Base-by-base conservation (phyloP, 2,797 vertebrate genomes). In the Philypnodon macrostomus region DNA sequence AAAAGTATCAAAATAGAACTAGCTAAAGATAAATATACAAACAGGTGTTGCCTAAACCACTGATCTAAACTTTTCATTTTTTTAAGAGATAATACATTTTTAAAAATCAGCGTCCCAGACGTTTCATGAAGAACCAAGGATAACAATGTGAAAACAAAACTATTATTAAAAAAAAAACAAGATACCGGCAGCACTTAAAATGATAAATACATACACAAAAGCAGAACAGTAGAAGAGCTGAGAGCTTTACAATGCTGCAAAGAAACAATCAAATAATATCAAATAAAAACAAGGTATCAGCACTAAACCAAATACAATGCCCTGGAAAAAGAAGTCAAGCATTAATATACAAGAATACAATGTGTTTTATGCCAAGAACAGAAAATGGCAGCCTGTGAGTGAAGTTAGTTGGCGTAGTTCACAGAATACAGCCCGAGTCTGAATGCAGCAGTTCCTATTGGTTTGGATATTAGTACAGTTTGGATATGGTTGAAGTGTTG, bases 21-120 rank as follows among this genome's bases (percentile, higher is more conserved):
- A 92, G 87, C 90, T 92, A 92, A 40, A 91, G 91, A 92, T 92
- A 92, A 92, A 91, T 92, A 92, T 92, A 92, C 90, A 92, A 92
- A 92, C 90, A 89, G 86, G 85, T 88, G 84, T 90, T 90, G 89
- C 85, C 90, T 91, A 91, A 91, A 91, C 89, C 89, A 90, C 90
- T 89, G 87, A 90, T 88, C 87, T 89, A 91, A 80, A 85, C 67
- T 87, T 86, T 82, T 74, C 47, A 65, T 66, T 79, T 80, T 80
- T 86, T 80, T 67, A 67, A 54, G 83, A 85, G 89, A 89, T 90
- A 91, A 89, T 88, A 90, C 88, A 91, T 79, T 81, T 41, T 85
- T 67, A 84, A 85, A 88, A 86, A 88, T 82, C 78, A 76, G 86
- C 87, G 85, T 90, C 88, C 88, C 88, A 90, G 88, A 90, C 88